These are phyloP conservation scores for Drosophila sp. DNA, from an alignment of 1,140 invertebrate species.

Conservation along the genomic window DNA sequence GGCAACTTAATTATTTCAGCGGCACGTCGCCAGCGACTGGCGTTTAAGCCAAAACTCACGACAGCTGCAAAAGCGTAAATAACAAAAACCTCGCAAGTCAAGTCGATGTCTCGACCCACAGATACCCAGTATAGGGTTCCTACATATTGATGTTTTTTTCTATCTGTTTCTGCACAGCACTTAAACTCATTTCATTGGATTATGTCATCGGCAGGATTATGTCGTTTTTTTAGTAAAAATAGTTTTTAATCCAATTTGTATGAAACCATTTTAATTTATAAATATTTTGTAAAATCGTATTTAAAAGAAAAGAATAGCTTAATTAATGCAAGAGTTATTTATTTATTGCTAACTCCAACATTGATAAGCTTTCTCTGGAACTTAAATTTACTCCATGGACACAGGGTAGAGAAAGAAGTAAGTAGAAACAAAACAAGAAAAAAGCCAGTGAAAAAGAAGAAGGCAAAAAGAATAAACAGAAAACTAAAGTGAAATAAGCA, in stretches of 20 bases:
- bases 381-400: not conserved
- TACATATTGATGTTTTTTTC: no score
- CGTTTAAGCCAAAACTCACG: conserved; percentile 67
- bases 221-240: no score
- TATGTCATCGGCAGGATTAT: no score
- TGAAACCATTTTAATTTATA: no score
- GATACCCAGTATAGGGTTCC: not conserved
- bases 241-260: no score
- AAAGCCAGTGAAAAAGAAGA: conserved; percentile 22
- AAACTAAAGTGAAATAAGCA: conserved; percentile 64
- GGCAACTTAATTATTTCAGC: conserved; percentile 78
- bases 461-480: conserved; percentile 7
- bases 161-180: no score
- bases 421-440: conserved; percentile 10
- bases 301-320: no score
- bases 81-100: conserved; percentile 28
- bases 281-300: no score
- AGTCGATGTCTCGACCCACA: not conserved
- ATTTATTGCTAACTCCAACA: no score
- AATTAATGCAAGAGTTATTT: no score
- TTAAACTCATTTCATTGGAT: no score
- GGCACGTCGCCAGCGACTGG: conserved; percentile 60
- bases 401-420: not conserved
- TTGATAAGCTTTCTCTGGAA: no score
- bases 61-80: conserved; percentile 60